Conservation (phyloP, 2,888 invertebrate genomes). For the Leucophenga maculata region DNA sequence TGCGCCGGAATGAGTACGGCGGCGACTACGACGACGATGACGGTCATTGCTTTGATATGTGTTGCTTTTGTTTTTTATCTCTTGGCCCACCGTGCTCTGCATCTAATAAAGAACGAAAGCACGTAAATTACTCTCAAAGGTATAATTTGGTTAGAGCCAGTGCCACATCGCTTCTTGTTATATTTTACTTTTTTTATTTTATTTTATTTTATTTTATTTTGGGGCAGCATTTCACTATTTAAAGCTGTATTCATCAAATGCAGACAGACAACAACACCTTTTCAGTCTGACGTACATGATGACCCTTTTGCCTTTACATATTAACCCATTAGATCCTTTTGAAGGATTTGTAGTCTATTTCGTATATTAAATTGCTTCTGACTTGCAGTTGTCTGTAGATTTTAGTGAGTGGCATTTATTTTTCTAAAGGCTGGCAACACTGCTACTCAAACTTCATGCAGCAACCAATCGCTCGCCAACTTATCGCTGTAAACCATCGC, state of each 20-base stretch:
- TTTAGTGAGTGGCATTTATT: too few relatives aligned
- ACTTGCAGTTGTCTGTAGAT: too few relatives aligned
- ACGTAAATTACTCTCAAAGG: constrained; percentile 67
- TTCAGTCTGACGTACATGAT: neutral
- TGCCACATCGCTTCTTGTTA: constrained; percentile 42
- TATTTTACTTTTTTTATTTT: constrained; percentile 17
- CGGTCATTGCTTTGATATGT: constrained; percentile 12
- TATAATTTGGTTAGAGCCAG: constrained; percentile 58
- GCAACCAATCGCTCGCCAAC: neutral
- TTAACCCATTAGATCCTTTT: constrained; percentile 12
- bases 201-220: constrained; percentile 41
- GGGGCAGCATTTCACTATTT: neutral
- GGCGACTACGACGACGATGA: neutral
- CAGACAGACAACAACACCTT: neutral
- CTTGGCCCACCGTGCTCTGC: constrained; percentile 31
- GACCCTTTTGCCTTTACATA: constrained; percentile 12
- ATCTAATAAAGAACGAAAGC: constrained; percentile 61
- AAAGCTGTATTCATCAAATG: constrained; percentile 2
- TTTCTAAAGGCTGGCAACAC: too few relatives aligned
- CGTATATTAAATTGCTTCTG: neutral
- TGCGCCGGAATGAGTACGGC: too few relatives aligned
- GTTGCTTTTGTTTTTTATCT: constrained; percentile 25
- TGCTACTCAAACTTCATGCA: too few relatives aligned
- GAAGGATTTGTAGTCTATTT: neutral
- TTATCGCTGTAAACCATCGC: constrained; percentile 48